Conservation (phyloP, 2,888 invertebrate genomes). For the Sarcophaga subvicina region DNA sequence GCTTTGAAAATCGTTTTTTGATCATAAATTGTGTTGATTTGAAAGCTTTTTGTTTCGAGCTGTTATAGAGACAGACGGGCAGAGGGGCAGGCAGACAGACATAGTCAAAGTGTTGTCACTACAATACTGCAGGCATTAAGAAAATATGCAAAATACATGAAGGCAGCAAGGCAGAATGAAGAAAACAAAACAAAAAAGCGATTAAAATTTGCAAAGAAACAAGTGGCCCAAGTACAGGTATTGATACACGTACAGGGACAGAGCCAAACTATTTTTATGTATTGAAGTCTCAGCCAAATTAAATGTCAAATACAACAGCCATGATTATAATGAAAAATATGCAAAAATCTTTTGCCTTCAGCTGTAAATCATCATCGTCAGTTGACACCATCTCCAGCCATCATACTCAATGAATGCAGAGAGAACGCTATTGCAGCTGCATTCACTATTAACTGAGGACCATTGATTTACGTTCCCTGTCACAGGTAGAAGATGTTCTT, state of each 20-base stretch:
- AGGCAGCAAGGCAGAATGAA: neutral
- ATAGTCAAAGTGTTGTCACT: slow-evolving; percentile 65
- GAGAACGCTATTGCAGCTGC: slow-evolving; percentile 47
- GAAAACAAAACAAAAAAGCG: slow-evolving; percentile 1
- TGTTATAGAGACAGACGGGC: slow-evolving; percentile 12
- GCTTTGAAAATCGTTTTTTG: neutral
- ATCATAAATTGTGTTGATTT: neutral
- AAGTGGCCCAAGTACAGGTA: neutral
- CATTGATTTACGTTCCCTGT: neutral
- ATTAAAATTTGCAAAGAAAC: neutral
- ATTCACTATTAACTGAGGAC: slow-evolving; percentile 48
- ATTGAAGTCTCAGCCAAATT: too few species aligned
- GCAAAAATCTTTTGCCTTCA: neutral
- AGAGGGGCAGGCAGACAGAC: neutral
- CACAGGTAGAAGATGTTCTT: neutral
- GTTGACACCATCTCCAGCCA: neutral
- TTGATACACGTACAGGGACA: too few species aligned
- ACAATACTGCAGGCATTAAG: slow-evolving; percentile 52
- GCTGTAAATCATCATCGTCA: neutral
- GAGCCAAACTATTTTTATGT: too few species aligned
- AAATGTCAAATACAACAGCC: too few species aligned
- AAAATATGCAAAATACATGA: slow-evolving; percentile 38
- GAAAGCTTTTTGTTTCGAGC: neutral
- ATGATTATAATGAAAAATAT: neutral
- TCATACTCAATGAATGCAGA: neutral